These are phyloP conservation scores for Leuciscus idus DNA, from an alignment of 2,113 vertebrate species.

Conservation along the genomic window DNA sequence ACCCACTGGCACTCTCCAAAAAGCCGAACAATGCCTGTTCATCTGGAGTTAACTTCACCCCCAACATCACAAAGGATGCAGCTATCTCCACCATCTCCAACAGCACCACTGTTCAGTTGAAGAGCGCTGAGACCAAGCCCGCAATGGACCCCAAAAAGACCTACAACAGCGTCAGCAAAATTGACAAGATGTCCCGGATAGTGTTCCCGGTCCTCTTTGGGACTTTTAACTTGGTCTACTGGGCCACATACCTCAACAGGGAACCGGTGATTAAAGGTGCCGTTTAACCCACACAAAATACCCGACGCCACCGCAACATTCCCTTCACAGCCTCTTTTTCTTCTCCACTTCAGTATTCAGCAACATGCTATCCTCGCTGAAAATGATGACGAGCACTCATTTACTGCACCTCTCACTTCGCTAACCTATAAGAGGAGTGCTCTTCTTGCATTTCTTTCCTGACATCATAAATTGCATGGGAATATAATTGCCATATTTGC, in stretches of 20 bases:
- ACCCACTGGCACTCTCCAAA: conserved; percentile 85
- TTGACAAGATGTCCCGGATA: conserved; percentile 98
- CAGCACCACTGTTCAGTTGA: conserved; percentile 80
- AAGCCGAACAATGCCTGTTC: conserved; percentile 88
- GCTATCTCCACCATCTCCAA: conserved; percentile 86
- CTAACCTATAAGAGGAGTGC: conserved; percentile 55
- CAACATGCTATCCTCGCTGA: conserved; percentile 65
- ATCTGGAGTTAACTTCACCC: conserved; percentile 83
- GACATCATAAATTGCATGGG: conserved; percentile 80
- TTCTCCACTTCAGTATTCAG: conserved; percentile 68
- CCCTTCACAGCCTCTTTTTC: conserved; percentile 49
- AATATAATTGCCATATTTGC: conserved; percentile 82
- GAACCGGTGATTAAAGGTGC: conserved; percentile 92
- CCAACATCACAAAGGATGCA: conserved; percentile 91
- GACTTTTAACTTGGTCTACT: conserved; percentile 98
- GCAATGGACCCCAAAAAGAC: conserved; percentile 92
- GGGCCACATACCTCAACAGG: conserved; percentile 98
- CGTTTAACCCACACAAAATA: conserved; percentile 79
- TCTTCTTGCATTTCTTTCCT: conserved; percentile 63
- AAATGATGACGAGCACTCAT: conserved; percentile 72
- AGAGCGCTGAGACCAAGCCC: conserved; percentile 84
- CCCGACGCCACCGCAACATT: not conserved
- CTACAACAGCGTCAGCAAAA: conserved; percentile 99
- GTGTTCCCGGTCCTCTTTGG: conserved; percentile 95
- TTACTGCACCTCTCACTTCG: conserved; percentile 74